Conservation (phyloP, 2,888 invertebrate genomes). For the Autographa gamma region DNA sequence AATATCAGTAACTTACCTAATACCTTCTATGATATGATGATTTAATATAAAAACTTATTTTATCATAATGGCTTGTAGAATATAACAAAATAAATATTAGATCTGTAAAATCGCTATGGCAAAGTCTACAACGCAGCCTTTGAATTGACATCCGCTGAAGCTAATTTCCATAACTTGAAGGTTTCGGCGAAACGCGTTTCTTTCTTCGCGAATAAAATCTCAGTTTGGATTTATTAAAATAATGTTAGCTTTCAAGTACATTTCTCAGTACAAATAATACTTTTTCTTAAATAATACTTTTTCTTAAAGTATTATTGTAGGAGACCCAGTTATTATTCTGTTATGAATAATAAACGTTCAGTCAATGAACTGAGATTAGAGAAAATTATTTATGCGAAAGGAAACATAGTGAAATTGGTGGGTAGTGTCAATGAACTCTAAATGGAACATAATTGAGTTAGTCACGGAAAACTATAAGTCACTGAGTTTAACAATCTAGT, state of each 20-base stretch:
- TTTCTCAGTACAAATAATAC: neutral
- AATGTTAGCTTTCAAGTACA: slow-evolving; percentile 9
- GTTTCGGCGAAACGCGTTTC: slow-evolving; percentile 32
- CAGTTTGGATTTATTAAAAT: slow-evolving; percentile 13
- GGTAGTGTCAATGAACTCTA: neutral
- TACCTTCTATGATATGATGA: too few species aligned
- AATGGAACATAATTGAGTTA: neutral
- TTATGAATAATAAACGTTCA: neutral
- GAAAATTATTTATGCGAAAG: neutral
- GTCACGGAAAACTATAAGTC: too few species aligned
- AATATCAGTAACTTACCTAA: too few species aligned
- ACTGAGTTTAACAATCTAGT: neutral
- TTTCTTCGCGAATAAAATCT: slow-evolving; percentile 21
- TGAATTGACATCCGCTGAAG: slow-evolving; percentile 42
- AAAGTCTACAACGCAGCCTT: neutral
- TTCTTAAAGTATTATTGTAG: neutral
- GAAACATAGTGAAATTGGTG: neutral
- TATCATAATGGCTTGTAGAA: too few species aligned
- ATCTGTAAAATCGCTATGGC: slow-evolving; percentile 6
- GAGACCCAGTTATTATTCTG: neutral
- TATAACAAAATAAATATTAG: neutral
- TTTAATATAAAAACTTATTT: too few species aligned
- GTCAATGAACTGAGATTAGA: neutral
- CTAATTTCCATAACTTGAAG: slow-evolving; percentile 52
- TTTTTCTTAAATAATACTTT: slow-evolving; percentile 7